Evolutionary conservation across 2,113 vertebrate genomes (phyloP), one percentile per base, ranked within the genome.

Genomic region (Chelonoidis abingdonii): DNA sequence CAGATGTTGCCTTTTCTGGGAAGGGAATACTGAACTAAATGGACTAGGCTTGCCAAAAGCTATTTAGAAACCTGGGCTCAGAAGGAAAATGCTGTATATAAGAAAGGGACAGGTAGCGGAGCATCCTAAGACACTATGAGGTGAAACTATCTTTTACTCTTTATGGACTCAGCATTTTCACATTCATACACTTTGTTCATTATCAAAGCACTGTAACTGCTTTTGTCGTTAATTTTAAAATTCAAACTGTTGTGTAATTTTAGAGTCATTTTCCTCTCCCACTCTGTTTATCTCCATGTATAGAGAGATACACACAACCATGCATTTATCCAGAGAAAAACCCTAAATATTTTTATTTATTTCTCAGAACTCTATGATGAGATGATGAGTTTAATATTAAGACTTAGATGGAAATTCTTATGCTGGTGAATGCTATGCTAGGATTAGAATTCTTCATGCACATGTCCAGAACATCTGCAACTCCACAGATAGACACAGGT

Each of bases 391-490:
- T 57, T 84, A 95, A 91, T 96, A 93, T 91, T 96, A 95, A 94
- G 96, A 93, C 35, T 93, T 59, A 82, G 59, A 92, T 17, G 31
- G 62, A 97, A 97, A 90, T 84, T 90, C 29, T 96, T 56, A 79
- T 80, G 86, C 80, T n/a, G 21, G 11, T 90, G 85, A 95, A 92
- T 65, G 79, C 76, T 91, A 50, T 62, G 80, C 83, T 62, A 62
- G 24, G 49, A 14, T 14, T 78, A 79, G 90, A 96, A 93, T 57
- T 83, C 87, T 93, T 95, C 10, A 1, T 88, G 59, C 83, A 57
- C 87, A n/a, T 50, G 87, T 93, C 93, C 94, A 94, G 80, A 96
- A 90, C 93, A 97, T 96, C 97, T 93, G 89, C 83, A 89, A 90
- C 91, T 95, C 94, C 87, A 84, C 50, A 81, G 91, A 94, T 87